A percentile compares a stretch with the other conserved stretches of the same genome.
These are phyloP conservation scores for Catharus bicknelli DNA, from an alignment of 2,113 vertebrate genomes.

Conservation along the genomic window DNA sequence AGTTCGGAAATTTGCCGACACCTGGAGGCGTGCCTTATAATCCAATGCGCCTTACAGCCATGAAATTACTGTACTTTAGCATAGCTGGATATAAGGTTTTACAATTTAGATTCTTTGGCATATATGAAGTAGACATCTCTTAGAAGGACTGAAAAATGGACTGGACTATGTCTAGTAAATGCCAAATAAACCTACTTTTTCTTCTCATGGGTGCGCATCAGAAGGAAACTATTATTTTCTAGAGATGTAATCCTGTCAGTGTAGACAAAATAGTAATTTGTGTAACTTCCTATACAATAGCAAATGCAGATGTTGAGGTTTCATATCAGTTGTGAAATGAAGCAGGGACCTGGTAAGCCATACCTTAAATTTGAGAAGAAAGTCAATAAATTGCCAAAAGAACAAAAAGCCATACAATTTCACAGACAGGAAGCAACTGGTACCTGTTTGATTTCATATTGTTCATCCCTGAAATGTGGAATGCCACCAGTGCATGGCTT, in stretches of 20 bases:
- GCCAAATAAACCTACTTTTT: background rate
- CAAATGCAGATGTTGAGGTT: background rate
- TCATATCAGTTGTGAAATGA: background rate
- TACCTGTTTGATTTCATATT: background rate
- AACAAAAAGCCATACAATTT: background rate
- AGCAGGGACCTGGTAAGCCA: background rate
- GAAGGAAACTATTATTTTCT: background rate
- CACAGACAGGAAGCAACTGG: background rate
- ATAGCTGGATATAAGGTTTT: background rate
- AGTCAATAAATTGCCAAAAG: background rate
- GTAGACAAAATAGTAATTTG: background rate
- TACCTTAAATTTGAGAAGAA: background rate
- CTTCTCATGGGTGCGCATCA: background rate
- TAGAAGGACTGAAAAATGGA: background rate
- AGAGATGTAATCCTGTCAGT: background rate
- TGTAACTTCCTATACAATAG: background rate
- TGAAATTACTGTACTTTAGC: background rate
- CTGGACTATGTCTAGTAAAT: background rate
- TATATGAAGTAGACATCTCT: background rate
- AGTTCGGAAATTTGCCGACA: too few relatives aligned
- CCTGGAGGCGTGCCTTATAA: too few relatives aligned
- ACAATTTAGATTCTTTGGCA: background rate
- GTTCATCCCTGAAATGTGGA: background rate
- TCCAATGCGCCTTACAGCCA: too few relatives aligned
- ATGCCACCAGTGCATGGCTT: background rate